A percentile compares a stretch with the other conserved stretches of the same genome.
Evolutionary conservation across 2,113 vertebrate species (phyloP).

Genomic region (Megaceryle maxima): DNA sequence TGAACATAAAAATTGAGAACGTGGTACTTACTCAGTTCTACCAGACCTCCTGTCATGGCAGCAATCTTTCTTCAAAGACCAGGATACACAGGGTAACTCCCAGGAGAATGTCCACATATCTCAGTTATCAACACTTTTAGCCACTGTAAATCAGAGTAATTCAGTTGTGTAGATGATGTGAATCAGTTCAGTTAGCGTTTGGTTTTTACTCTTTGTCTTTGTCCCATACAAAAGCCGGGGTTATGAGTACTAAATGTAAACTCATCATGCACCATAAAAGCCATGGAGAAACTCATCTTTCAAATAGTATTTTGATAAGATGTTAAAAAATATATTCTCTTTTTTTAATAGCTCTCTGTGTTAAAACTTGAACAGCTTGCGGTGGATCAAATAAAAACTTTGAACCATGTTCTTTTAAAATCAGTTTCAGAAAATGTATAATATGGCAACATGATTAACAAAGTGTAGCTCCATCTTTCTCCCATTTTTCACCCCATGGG

Average conservation of each 20-base stretch:
- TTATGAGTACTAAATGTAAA: background rate
- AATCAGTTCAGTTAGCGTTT: background rate
- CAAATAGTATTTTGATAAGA: background rate
- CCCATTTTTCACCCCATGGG: background rate
- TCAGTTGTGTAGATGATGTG: background rate
- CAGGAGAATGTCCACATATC: background rate
- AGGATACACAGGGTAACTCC: background rate
- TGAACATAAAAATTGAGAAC: background rate
- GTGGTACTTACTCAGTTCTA: background rate
- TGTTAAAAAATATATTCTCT: background rate
- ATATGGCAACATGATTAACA: background rate
- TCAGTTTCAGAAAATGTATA: background rate
- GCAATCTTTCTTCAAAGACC: background rate
- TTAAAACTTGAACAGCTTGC: background rate
- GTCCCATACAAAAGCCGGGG: background rate
- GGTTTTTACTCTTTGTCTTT: background rate
- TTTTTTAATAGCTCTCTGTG: background rate
- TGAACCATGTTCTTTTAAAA: background rate
- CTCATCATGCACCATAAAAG: rapidly evolving
- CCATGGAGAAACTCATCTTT: background rate
- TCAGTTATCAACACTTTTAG: background rate
- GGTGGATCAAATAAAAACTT: background rate
- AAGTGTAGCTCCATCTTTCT: background rate
- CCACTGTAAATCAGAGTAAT: background rate
- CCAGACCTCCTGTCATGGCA: background rate